phyloP scores from a whole-genome alignment of 2,797 vertebrate genomes.

The Halcyon badia region DNA sequence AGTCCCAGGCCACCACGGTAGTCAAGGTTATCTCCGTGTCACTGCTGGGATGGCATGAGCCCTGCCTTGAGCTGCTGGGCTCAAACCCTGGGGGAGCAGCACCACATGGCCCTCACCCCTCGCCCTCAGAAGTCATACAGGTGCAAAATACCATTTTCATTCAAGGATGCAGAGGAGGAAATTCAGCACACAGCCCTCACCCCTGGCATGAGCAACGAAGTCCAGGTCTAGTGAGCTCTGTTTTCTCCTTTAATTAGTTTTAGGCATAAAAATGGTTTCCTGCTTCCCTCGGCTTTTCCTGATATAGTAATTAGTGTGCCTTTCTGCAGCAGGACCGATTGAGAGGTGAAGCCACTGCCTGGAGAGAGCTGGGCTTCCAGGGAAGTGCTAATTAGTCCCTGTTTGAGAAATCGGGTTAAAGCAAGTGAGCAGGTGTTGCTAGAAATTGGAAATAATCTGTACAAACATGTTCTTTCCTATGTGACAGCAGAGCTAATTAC shows the following conservation, averaged over 20 bases:
- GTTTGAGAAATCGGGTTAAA: conserved; percentile 69
- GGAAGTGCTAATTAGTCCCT: conserved; percentile 78
- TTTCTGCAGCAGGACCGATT: conserved; percentile 55
- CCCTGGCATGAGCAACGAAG: not conserved
- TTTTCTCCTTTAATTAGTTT: conserved; percentile 61
- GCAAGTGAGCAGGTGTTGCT: conserved; percentile 53
- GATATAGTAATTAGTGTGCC: conserved; percentile 68
- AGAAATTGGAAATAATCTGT: conserved; percentile 60
- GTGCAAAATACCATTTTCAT: not conserved
- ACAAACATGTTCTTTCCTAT: conserved; percentile 45
- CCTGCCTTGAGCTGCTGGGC: not conserved
- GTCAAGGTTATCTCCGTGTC: not conserved
- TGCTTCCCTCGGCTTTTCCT: conserved; percentile 65
- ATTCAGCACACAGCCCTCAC: not conserved
- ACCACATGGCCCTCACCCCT: not conserved
- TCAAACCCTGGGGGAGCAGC: not conserved
- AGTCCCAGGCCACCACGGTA: not conserved
- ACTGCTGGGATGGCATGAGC: not conserved
- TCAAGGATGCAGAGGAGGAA: not conserved
- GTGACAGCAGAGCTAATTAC: conserved; percentile 54
- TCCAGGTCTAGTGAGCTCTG: not conserved
- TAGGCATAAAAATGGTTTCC: conserved; percentile 45
- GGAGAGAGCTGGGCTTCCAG: conserved; percentile 58
- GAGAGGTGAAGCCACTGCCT: conserved; percentile 44
- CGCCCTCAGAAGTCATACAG: not conserved